Percentiles rank a stretch among this genome's conserved stretches.
Conservation (phyloP, 2,888 invertebrate genomes). For the Exephanes ischioxanthus region DNA sequence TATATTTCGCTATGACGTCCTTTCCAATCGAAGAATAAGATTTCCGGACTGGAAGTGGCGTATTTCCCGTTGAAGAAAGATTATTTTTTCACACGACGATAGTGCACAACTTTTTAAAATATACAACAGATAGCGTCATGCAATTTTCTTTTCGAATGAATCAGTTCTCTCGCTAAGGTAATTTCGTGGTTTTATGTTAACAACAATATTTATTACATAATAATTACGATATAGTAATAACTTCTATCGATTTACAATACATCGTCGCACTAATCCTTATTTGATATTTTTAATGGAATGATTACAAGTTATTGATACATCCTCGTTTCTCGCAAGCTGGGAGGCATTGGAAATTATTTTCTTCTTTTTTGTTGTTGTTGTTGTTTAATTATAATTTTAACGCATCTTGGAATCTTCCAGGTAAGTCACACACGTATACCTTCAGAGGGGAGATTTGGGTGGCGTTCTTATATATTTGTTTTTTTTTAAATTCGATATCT, state of each 20-base stretch:
- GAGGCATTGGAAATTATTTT: slow-evolving; percentile 72
- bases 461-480: slow-evolving; percentile 32
- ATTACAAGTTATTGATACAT: slow-evolving; percentile 83
- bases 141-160: slow-evolving; percentile 77
- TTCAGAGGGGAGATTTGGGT: slow-evolving; percentile 43
- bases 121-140: background rate
- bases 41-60: too few species aligned
- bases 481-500: slow-evolving; percentile 39
- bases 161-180: slow-evolving; percentile 35
- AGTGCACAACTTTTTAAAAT: too few species aligned
- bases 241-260: slow-evolving; percentile 84
- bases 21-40: too few species aligned
- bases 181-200: slow-evolving; percentile 80
- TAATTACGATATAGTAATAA: slow-evolving; percentile 84
- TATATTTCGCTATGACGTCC: too few species aligned
- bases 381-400: slow-evolving; percentile 42
- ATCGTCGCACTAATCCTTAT: slow-evolving; percentile 83
- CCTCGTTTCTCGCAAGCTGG: slow-evolving; percentile 78
- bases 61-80: too few species aligned
- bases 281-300: slow-evolving; percentile 80
- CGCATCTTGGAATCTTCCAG: slow-evolving; percentile 44
- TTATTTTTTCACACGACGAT: too few species aligned
- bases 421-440: slow-evolving; percentile 62
- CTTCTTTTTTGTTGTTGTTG: slow-evolving; percentile 44
- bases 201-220: slow-evolving; percentile 85